Conservation (phyloP, 2,113 vertebrate genomes). For the Archocentrus centrarchus region DNA sequence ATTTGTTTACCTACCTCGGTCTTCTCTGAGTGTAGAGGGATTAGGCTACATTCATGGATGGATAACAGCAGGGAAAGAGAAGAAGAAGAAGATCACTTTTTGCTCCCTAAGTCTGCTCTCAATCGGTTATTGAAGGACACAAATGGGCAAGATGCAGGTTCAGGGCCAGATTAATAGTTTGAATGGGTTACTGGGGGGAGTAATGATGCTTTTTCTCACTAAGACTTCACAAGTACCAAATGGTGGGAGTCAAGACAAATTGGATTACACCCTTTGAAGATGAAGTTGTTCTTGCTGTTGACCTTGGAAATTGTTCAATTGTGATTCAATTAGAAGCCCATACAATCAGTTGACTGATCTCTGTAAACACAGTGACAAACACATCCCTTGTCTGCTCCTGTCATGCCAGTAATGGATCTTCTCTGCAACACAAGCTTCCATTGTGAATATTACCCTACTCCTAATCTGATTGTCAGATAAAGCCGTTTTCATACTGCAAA, state of each 20-base stretch:
- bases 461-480: background rate
- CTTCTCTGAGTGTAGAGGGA: background rate
- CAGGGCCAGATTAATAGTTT: constrained; percentile 45
- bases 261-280: constrained; percentile 52
- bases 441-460: background rate
- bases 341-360: constrained; percentile 37
- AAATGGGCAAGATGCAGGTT: background rate
- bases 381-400: constrained; percentile 1
- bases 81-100: background rate
- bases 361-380: constrained; percentile 20
- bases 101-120: background rate
- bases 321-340: constrained; percentile 56
- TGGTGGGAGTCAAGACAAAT: constrained; percentile 49
- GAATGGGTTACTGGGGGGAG: constrained; percentile 23
- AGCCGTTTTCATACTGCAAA: constrained; percentile 6
- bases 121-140: background rate
- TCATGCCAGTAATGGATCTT: constrained; percentile 8
- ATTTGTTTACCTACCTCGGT: background rate
- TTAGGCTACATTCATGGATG: background rate
- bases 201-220: constrained; percentile 13
- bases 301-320: constrained; percentile 64
- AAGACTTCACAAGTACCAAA: constrained; percentile 18
- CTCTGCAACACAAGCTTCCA: background rate
- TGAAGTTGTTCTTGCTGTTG: constrained; percentile 48
- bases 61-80: background rate